A percentile compares a stretch with the other conserved stretches of the same genome.
Conservation (phyloP, 37 sponge, comb jelly and placozoan species). For the Cliona cf. orientalis region DNA sequence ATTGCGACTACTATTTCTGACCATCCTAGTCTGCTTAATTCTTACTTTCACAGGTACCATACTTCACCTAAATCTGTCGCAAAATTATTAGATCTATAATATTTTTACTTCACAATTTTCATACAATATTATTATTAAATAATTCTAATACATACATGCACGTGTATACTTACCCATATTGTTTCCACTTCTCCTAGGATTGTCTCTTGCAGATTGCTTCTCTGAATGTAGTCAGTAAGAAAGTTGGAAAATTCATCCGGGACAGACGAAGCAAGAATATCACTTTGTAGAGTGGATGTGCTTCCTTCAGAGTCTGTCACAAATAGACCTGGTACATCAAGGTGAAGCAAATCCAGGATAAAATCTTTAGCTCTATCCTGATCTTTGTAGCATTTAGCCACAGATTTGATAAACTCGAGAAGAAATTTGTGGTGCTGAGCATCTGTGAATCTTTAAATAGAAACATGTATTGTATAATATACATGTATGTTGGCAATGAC, state of each 20-base stretch:
- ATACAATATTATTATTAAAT: too few relatives aligned
- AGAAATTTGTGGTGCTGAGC: slow-evolving; percentile 49
- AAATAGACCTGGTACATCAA: slow-evolving; percentile 47
- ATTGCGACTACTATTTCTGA: too few relatives aligned
- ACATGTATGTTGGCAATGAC: neutral
- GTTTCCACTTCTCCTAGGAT: slow-evolving; percentile 18
- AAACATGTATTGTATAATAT: neutral
- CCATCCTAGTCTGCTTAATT: too few relatives aligned
- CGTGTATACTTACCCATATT: slow-evolving; percentile 39
- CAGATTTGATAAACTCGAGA: slow-evolving; percentile 46
- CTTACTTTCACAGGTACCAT: too few relatives aligned
- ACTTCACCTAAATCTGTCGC: too few relatives aligned
- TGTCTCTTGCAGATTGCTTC: slow-evolving; percentile 13
- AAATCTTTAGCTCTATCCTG: slow-evolving; percentile 38
- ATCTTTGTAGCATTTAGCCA: slow-evolving; percentile 25
- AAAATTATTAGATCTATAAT: too few relatives aligned
- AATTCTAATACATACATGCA: too few relatives aligned
- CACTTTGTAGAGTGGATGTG: slow-evolving; percentile 26
- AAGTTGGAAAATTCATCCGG: slow-evolving; percentile 37
- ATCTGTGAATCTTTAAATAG: slow-evolving; percentile 27
- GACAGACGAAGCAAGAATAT: slow-evolving; percentile 28
- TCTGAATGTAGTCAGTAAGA: slow-evolving; percentile 48
- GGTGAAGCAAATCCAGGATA: slow-evolving; percentile 39
- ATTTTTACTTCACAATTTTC: too few relatives aligned
- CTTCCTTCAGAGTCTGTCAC: slow-evolving; percentile 24